Percentiles rank a stretch among this genome's conserved stretches.
These are phyloP conservation scores for Hemibagrus guttatus DNA, from an alignment of 2,797 vertebrate species.

Conservation along the genomic window DNA sequence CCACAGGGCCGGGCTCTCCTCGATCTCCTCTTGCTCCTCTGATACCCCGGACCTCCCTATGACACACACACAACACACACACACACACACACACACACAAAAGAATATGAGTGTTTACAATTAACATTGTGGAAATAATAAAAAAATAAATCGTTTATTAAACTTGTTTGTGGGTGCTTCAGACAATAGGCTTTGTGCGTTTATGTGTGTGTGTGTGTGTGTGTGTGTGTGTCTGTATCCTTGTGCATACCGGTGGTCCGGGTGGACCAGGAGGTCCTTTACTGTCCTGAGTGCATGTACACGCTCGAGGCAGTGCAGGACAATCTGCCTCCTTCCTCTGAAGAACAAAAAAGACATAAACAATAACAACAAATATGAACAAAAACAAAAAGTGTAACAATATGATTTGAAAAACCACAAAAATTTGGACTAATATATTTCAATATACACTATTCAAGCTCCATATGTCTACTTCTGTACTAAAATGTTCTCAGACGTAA, in stretches of 20 bases:
- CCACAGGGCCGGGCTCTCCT: slow-evolving; percentile 86
- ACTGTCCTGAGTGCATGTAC: slow-evolving; percentile 90
- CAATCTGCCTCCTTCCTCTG: slow-evolving; percentile 93
- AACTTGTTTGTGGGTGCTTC: background rate
- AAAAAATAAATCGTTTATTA: background rate
- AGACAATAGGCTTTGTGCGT: background rate
- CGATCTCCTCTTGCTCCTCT: slow-evolving; percentile 90
- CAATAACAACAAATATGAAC: background rate
- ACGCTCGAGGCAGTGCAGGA: slow-evolving; percentile 88
- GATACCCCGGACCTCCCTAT: slow-evolving; percentile 90
- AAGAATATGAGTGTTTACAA: background rate
- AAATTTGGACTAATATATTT: background rate
- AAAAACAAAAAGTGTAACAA: background rate
- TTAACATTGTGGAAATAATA: background rate
- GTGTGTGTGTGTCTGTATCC: background rate
- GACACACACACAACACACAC: slow-evolving; percentile 26
- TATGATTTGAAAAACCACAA: background rate
- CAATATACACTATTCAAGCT: background rate
- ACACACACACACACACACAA: slow-evolving; percentile 31
- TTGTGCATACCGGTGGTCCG: slow-evolving; percentile 84
- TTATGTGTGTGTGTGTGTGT: no score
- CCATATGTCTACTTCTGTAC: background rate
- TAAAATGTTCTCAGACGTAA: background rate
- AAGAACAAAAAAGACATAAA: slow-evolving; percentile 19
- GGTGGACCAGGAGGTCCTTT: slow-evolving; percentile 86